These are phyloP conservation scores for Leuctra nigra DNA, from an alignment of 2,888 invertebrate species.

Conservation along the genomic window DNA sequence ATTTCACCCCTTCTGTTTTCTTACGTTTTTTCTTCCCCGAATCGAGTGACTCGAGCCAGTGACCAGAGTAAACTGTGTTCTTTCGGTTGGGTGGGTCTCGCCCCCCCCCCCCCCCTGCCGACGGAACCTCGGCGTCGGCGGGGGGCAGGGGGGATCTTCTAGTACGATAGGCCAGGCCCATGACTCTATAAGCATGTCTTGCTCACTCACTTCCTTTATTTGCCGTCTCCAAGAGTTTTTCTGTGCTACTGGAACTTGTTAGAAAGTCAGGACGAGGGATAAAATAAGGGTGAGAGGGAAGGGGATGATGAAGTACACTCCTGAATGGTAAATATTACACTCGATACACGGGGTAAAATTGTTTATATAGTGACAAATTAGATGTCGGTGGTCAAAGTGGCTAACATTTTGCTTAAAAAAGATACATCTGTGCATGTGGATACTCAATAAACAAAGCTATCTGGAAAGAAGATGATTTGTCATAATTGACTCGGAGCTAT, in stretches of 20 bases:
- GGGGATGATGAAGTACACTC: too few species aligned
- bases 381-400: too few species aligned
- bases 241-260: conserved; percentile 1
- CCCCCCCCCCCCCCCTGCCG: conserved; percentile 31
- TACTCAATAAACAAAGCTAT: too few species aligned
- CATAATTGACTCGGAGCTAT: too few species aligned
- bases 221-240: neutral
- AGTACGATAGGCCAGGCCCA: conserved; percentile 23
- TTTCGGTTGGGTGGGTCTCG: conserved; percentile 1
- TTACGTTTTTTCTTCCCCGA: neutral
- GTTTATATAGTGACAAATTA: too few species aligned
- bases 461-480: too few species aligned
- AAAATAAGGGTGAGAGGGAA: too few species aligned
- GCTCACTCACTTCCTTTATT: neutral
- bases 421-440: too few species aligned
- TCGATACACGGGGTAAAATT: too few species aligned
- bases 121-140: conserved; percentile 44
- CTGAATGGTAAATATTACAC: too few species aligned
- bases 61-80: conserved; percentile 19
- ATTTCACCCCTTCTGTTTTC: neutral
- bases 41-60: conserved; percentile 12
- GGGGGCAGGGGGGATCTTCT: conserved; percentile 38
- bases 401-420: too few species aligned
- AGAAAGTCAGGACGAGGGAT: conserved; percentile 3
- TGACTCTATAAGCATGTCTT: conserved; percentile 9